phyloP scores from a whole-genome alignment of 2,888 invertebrate species.

The Lasioglossum oenotherae region DNA sequence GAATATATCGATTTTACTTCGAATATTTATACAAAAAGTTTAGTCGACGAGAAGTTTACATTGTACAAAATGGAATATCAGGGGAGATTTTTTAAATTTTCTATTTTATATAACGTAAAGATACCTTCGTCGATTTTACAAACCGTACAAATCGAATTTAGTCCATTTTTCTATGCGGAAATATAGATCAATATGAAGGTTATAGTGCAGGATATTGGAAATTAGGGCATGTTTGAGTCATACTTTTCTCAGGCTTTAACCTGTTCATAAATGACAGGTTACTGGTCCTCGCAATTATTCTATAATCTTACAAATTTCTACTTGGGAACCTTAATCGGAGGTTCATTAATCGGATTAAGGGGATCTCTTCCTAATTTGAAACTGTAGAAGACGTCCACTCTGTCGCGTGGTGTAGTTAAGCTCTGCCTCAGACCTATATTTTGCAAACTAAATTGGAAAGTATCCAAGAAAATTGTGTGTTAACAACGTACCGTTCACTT shows the following conservation, averaged over 20 bases:
- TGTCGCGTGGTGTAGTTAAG: neutral
- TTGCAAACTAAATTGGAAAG: conserved; percentile 1
- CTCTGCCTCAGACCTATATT: neutral
- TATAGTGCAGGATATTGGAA: neutral
- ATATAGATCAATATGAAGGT: neutral
- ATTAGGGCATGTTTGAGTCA: neutral
- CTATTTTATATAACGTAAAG: neutral
- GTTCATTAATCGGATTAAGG: neutral
- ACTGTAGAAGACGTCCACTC: neutral
- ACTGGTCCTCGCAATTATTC: neutral
- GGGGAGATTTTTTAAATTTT: neutral
- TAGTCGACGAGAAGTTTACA: neutral
- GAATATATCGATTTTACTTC: neutral
- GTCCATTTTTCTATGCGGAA: neutral
- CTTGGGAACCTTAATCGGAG: neutral
- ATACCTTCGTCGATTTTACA: no score
- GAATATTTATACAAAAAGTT: neutral
- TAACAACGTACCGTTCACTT: neutral
- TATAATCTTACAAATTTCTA: neutral
- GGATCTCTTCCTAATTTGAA: neutral
- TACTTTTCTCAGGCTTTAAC: neutral
- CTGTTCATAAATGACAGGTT: neutral
- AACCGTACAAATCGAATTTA: neutral
- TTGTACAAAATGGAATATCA: neutral
- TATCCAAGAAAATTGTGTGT: neutral